Percentiles rank a stretch among this genome's conserved stretches.
These are phyloP conservation scores for Netelia fuscicornis DNA, from an alignment of 2,888 invertebrate species.

Conservation along the genomic window DNA sequence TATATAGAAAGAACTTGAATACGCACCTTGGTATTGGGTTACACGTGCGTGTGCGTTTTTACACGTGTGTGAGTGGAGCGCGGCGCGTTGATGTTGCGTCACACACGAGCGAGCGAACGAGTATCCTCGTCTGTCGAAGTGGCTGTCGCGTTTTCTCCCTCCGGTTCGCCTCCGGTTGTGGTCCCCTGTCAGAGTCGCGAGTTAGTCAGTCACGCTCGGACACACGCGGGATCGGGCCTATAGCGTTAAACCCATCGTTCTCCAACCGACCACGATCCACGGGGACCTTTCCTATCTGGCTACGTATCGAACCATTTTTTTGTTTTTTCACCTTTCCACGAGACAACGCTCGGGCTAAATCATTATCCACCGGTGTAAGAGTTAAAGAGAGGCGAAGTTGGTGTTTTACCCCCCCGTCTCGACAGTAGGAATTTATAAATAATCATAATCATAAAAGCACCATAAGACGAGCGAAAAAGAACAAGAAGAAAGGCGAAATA, in stretches of 20 bases:
- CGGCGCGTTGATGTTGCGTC: slow-evolving; percentile 53
- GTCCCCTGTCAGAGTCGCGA: slow-evolving; percentile 72
- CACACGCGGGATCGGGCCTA: slow-evolving; percentile 66
- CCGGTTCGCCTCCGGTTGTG: slow-evolving; percentile 28
- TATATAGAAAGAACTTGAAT: background rate
- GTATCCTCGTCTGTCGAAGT: slow-evolving; percentile 61
- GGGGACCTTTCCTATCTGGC: background rate
- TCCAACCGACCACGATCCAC: slow-evolving; percentile 45
- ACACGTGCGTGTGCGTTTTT: too few relatives aligned
- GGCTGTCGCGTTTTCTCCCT: slow-evolving; percentile 55
- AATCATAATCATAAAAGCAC: slow-evolving; percentile 1
- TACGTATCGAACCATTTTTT: slow-evolving; percentile 53
- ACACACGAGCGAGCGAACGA: slow-evolving; percentile 40
- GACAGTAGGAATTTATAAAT: background rate
- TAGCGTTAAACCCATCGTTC: slow-evolving; percentile 54
- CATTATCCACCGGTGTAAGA: slow-evolving; percentile 30
- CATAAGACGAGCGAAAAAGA: background rate
- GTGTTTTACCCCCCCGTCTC: too few relatives aligned
- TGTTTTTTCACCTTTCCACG: slow-evolving; percentile 48
- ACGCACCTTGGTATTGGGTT: too few relatives aligned
- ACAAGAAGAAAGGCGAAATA: slow-evolving; percentile 20
- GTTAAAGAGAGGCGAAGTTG: too few relatives aligned
- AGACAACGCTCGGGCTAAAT: slow-evolving; percentile 3
- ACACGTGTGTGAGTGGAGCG: slow-evolving; percentile 22
- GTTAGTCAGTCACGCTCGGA: slow-evolving; percentile 78